Evolutionary conservation across 2,113 vertebrate genomes (phyloP), one percentile per base, ranked within the genome.

Genomic region (Trogon melanurus): DNA sequence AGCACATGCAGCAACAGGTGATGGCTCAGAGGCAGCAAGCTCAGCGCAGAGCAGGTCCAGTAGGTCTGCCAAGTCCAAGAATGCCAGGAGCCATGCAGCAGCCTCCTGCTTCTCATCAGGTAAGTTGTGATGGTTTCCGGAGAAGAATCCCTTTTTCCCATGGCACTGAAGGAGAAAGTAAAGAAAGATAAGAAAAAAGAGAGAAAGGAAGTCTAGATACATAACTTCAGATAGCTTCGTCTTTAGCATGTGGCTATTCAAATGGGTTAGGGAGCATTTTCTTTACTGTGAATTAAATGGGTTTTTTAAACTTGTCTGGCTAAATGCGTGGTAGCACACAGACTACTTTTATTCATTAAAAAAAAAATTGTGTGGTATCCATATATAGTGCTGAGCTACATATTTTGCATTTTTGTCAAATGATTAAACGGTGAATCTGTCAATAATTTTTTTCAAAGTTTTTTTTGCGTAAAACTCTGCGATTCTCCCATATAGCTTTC

Each of bases 1-100:
- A 98, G 97, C 98, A 98, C 91, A 98, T 98, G 98, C 98, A 98
- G 97, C 98, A 98, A 79, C 98, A 98, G 95, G 97, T 98, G 94
- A 97, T 98, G 96, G 98, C 98, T 89, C 98, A 98, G 97, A 97
- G 98, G 56, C 98, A 98, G 83, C 98, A 98, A 90, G 98, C 98
- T 90, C 98, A 98, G 5, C 98, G 97, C 94, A 98, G 97, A 65
- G 69, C 95, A 61, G 97, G 88, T 50, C 98, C 97, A 26, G 96
- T 94, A 65, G 92, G 73, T 88, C 95, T 98, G 34, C 97, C 98
- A 85, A 98, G 96, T 93, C 96, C 98, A 79, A 98, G 98, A 94
- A 94, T 98, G 95, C 97, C 98, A 93, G 98, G 97, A 87, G 86
- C 97, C 87, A 47, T 98, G 93, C 98, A 98, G 64, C 98, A 98